Percentiles rank a stretch among this genome's conserved stretches.
Conservation (phyloP, 2,797 vertebrate species). For the Sebastes flavidus region DNA sequence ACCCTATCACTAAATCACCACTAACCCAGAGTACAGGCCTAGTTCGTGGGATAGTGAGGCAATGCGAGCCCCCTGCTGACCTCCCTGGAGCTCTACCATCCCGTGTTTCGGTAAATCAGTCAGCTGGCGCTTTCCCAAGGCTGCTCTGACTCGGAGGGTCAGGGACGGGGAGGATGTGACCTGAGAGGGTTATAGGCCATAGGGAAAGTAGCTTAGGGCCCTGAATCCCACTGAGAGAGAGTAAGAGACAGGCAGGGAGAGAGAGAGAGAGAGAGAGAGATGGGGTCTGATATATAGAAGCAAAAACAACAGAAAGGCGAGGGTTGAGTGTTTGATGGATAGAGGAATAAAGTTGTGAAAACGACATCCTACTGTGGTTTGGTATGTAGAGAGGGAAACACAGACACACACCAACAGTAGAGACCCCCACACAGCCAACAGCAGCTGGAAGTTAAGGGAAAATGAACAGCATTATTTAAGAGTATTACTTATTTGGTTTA, state of each 20-base stretch:
- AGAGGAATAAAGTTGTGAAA: constrained; percentile 47
- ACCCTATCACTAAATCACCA: constrained; percentile 74
- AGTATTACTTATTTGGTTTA: neutral
- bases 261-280: neutral
- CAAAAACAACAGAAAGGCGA: constrained; percentile 13
- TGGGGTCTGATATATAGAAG: constrained; percentile 30
- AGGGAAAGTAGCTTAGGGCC: constrained; percentile 56
- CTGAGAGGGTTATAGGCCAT: constrained; percentile 49
- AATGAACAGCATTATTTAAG: neutral
- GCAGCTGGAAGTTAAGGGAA: neutral
- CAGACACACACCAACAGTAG: neutral
- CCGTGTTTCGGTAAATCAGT: constrained; percentile 81
- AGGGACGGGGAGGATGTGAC: constrained; percentile 74
- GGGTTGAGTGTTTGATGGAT: constrained; percentile 33
- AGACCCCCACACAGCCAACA: neutral
- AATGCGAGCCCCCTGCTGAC: constrained; percentile 64
- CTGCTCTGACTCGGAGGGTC: constrained; percentile 65
- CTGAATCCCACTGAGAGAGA: constrained; percentile 56
- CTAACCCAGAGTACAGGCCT: constrained; percentile 60
- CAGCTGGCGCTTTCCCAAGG: constrained; percentile 80
- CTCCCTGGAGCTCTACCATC: constrained; percentile 64
- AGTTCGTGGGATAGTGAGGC: constrained; percentile 69
- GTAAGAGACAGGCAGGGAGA: neutral
- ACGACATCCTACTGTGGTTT: constrained; percentile 33
- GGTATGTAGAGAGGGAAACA: constrained; percentile 19